Base-by-base conservation (phyloP, 2,797 vertebrate species). In the Hippocampus kuda region DNA sequence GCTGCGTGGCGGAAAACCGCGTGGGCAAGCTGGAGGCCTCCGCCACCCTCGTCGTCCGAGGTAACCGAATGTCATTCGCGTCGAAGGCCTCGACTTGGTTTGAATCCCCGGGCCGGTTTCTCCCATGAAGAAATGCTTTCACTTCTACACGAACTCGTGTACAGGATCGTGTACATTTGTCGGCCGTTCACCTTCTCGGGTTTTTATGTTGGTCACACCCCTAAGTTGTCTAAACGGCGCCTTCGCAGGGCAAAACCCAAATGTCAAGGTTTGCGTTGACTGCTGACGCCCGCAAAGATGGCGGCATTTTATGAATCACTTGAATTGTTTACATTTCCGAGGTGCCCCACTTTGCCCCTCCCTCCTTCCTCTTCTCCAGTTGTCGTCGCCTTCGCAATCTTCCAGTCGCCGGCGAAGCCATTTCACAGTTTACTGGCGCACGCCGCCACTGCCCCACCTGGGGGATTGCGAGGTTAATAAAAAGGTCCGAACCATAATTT, bases 21-120 rank as follows among this genome's bases (percentile, higher is more conserved):
- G 97, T 99, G 64, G 97, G 97, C 26, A 98, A 98, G 81, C 91
- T 94, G 72, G 97, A 99, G 78, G 92, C 95, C 12, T 91, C 94
- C 0, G 96, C 96, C 9, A 91, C 93, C 0, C 94, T 99, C 67
- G 98, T 94, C 16, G 97, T 99, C 75, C 88, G 96, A 94, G 97
- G 97, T 99, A 88, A 27, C 24, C 0, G 22, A 16, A n/a, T 38
- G 22, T 42, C 64, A 10, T 67, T 68, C 0, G 22, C 22, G 8
- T 10, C 11, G 3, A 56, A 56, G 24, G 0, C 53, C 18, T 51
- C 22, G 5, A 2, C 5, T 51, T 20, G 26, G 2, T 26, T 57
- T 24, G 4, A 26, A 26, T 26, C 34, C 5, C 34, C 34, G 6
- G 7, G 34, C 34, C 1, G 34, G 5, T 34, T 34, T 34, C 34